phyloP scores from a whole-genome alignment of 2,113 vertebrate species.

The Pelvicachromis taeniatus region DNA sequence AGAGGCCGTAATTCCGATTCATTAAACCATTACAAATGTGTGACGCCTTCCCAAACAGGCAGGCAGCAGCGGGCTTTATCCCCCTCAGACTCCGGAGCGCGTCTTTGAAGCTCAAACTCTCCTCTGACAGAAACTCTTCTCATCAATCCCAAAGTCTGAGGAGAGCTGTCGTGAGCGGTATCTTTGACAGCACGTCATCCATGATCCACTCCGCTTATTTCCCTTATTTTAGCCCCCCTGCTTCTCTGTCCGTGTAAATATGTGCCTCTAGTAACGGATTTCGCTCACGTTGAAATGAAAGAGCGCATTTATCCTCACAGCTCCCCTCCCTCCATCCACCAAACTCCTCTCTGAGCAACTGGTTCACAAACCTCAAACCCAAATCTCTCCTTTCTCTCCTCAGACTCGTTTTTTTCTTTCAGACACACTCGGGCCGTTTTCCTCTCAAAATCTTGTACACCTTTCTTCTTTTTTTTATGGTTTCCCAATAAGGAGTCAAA shows the following conservation, averaged over 20 bases:
- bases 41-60: slow-evolving; percentile 18
- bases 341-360: slow-evolving; percentile 38
- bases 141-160: not conserved
- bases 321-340: slow-evolving; percentile 36
- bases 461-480: not conserved
- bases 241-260: not conserved
- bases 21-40: slow-evolving; percentile 29
- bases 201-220: not conserved
- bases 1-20: not conserved
- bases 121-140: not conserved
- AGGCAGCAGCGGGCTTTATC: not conserved
- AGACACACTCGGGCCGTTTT: not conserved
- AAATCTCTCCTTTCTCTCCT: slow-evolving; percentile 7
- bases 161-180: not conserved
- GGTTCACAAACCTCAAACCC: slow-evolving; percentile 50
- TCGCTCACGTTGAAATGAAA: slow-evolving; percentile 63
- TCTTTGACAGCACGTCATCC: not conserved
- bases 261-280: not conserved
- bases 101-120: slow-evolving; percentile 6
- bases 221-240: not conserved
- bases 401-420: not conserved
- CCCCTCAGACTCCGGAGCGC: not conserved
- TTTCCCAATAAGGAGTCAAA: not conserved
- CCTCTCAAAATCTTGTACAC: not conserved
- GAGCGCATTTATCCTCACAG: slow-evolving; percentile 67